Conservation (phyloP, 1,140 invertebrate genomes). For the Papilio polyxenes region DNA sequence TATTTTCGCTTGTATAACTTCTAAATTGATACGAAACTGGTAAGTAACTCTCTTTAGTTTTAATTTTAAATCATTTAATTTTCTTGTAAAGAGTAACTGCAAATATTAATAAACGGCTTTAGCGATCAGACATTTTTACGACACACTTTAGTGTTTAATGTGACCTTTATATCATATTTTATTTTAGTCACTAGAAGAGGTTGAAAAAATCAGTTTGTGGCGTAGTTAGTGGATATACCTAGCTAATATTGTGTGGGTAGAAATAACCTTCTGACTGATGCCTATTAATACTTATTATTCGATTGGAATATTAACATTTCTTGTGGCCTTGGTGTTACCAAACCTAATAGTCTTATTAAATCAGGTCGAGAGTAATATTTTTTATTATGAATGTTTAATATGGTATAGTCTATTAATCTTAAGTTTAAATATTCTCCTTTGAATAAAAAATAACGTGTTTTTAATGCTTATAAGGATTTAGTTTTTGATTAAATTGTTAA, state of each 20-base stretch:
- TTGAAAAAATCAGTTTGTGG: background rate
- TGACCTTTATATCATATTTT: background rate
- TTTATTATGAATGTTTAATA: background rate
- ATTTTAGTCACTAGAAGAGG: background rate
- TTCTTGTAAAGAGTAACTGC: background rate
- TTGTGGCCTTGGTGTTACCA: background rate
- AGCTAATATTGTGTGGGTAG: background rate
- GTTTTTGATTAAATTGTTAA: background rate
- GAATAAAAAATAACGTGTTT: background rate
- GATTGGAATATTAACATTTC: slow-evolving; percentile 10
- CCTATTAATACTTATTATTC: slow-evolving; percentile 3
- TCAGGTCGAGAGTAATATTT: background rate
- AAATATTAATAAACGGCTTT: background rate
- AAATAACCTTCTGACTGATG: slow-evolving; percentile 2
- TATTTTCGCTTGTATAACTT: background rate
- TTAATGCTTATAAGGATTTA: background rate
- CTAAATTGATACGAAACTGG: background rate
- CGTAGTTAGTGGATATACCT: background rate
- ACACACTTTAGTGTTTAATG: background rate
- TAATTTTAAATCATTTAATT: background rate
- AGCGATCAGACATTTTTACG: background rate
- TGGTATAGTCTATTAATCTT: background rate
- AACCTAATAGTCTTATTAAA: background rate
- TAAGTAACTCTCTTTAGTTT: background rate
- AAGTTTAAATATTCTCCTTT: background rate